Evolutionary conservation across 2,888 invertebrate species (phyloP), one percentile per base, ranked within the genome.

Genomic region (Drosophila incognita): DNA sequence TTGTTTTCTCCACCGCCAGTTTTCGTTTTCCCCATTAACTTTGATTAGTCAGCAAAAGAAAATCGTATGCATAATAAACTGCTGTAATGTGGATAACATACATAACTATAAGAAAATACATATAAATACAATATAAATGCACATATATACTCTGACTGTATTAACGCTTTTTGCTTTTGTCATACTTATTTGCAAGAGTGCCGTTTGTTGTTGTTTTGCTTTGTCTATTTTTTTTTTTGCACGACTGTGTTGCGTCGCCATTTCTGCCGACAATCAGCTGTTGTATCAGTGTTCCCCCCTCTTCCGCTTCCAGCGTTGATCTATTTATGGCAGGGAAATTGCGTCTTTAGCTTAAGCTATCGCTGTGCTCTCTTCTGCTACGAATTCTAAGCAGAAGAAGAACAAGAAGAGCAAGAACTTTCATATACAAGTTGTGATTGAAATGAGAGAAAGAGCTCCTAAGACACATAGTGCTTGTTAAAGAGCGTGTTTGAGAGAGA

Each of bases 1-100:
- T 86, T 79, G 69, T 40, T 52, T 46, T 56, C 56, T 42, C 35
- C 57, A 21, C 29, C 15, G 31, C 62, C 57, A 61, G 24, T 33
- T 33, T 54, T 56, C 38, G 24, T 7, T 48, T 49, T 49, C 51
- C 52, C 53, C 69, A 74, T 84, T 77, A 74, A 67, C 77, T 82
- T 70, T 83, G 87, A 82, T 82, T 73, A 78, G 79, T 79, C 79
- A 79, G 79, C 79, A 72, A 71, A 79, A 73, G 73, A 58, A 67
- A 79, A 76, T 76, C 59, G 60, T 58, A 69, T 62, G 71, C 68
- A 79, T 69, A 78, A 68, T 68, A 79, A 62, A 72, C 54, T 58
- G 64, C 60, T 67, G 61, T 63, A 64, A 64, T 66, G 24, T 46
- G 59, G 60, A 66, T 63, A 62, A 63, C 21, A 29, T 64, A 54